Base-by-base conservation (phyloP, 1,140 invertebrate species). In the Dinoponera quadriceps region DNA sequence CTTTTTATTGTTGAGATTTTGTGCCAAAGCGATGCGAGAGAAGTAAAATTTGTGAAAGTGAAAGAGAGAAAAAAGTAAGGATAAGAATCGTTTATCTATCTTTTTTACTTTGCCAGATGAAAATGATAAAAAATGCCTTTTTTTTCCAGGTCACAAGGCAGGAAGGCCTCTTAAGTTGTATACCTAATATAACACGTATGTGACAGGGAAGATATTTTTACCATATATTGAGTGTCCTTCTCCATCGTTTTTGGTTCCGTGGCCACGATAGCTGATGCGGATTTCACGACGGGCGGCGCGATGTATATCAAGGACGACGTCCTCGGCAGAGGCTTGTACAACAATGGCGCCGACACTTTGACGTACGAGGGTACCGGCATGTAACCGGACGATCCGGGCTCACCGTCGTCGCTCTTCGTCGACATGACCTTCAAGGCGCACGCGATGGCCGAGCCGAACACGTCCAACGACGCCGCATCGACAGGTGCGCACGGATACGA, bases 241-340 rank as follows among this genome's bases (percentile, higher is more conserved):
- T 90, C 73, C n/a, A 55, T 16, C 0, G 68, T 59, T 11, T 75
- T 85, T 25, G 80, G 75, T 3, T 88, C 81, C 0, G 73, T 90
- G 2, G 87, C 87, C 0, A 90, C 77, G 7, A 91, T 59, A 4
- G 90, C 75, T 0, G 83, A 85, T 0, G 88, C 83, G 11, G 89
- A 88, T 85, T 91, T 91, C 14, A 91, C 75, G 20, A 90, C 85
- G 3, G 91, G 85, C 0, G 90, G 88, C 51, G 91, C 90, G 16
- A 91, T 59, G 48, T 89, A 91, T 13, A 91, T 84, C 68, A 91
- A 44, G 2, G 89, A 85, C 1, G 85, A 89, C 0, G 81, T 88
- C 44, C 77, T 90, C 5, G 89, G 87, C 14, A 91, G 49, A 20
- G 85, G 85, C 14, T 84, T 85, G 63, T 91, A 91, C 1, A 88